Evolutionary conservation across 2,797 vertebrate species (phyloP).

Genomic region (Carcharodon carcharias): DNA sequence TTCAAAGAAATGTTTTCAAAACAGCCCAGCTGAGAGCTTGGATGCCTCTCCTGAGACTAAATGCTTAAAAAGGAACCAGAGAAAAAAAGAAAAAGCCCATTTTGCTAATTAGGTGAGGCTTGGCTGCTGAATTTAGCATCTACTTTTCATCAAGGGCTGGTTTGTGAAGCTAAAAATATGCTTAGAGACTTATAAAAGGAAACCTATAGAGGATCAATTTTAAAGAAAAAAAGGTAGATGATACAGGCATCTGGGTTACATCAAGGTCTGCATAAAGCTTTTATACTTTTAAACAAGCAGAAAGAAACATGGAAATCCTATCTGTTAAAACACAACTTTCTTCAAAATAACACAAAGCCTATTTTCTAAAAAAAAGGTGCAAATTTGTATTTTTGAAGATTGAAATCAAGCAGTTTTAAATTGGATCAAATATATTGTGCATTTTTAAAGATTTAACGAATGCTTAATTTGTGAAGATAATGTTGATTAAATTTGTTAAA

Average conservation of each 20-base stretch:
- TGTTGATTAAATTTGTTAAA: not conserved
- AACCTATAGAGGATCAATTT: conserved; percentile 36
- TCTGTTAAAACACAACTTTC: not conserved
- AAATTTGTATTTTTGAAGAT: not conserved
- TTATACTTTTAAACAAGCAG: conserved; percentile 4
- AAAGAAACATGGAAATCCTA: not conserved
- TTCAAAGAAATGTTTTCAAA: conserved; percentile 98
- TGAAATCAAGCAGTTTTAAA: not conserved
- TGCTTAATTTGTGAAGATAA: not conserved
- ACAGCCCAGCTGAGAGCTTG: conserved; percentile 93
- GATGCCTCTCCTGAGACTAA: conserved; percentile 76
- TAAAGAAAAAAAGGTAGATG: conserved; percentile 27
- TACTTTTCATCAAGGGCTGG: conserved; percentile 65
- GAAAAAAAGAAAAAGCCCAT: conserved; percentile 72
- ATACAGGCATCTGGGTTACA: conserved; percentile 24
- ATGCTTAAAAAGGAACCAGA: conserved; percentile 68
- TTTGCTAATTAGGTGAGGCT: conserved; percentile 96
- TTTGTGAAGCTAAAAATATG: conserved; percentile 68
- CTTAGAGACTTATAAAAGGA: conserved; percentile 45
- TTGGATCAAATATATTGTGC: not conserved
- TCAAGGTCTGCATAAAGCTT: conserved; percentile 29
- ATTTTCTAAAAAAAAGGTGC: not conserved
- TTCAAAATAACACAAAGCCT: not conserved
- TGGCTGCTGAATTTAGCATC: conserved; percentile 78
- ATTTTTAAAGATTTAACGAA: not conserved